phyloP scores from a whole-genome alignment of 2,888 invertebrate genomes.

The Drosophila multiciliata region DNA sequence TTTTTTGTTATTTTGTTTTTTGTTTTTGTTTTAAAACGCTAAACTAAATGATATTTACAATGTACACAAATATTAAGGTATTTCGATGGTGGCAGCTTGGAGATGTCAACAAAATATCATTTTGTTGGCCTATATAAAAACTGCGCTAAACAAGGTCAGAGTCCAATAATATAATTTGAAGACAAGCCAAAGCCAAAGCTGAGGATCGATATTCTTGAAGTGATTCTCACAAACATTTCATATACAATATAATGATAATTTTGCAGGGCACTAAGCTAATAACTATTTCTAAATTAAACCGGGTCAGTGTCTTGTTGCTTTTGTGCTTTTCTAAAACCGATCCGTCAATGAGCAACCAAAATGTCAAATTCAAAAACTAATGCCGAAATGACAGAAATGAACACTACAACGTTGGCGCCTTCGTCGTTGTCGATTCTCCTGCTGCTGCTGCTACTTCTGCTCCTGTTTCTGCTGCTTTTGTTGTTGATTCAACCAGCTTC shows the following conservation, averaged over 20 bases:
- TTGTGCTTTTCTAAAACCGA: conserved; percentile 50
- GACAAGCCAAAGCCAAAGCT: conserved; percentile 27
- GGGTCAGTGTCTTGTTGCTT: conserved; percentile 27
- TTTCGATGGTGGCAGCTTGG: conserved; percentile 61
- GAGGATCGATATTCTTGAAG: conserved; percentile 24
- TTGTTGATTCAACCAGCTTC: conserved; percentile 23
- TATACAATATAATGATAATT: conserved; percentile 60
- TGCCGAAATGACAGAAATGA: conserved; percentile 20
- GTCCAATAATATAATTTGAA: conserved; percentile 19
- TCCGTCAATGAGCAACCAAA: conserved; percentile 12
- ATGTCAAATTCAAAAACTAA: conserved; percentile 21
- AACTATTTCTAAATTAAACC: conserved; percentile 69
- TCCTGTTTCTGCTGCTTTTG: conserved; percentile 9
- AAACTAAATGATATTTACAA: conserved; percentile 58
- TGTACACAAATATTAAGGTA: conserved; percentile 54
- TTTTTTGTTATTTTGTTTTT: neutral
- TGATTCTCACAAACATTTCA: conserved; percentile 28
- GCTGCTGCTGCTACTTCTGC: conserved; percentile 1
- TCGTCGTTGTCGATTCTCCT: conserved; percentile 10
- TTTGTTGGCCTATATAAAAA: conserved; percentile 3
- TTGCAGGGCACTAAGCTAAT: conserved; percentile 70
- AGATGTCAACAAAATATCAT: conserved; percentile 35
- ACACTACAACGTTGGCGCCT: conserved; percentile 21
- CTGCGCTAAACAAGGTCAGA: conserved; percentile 29
- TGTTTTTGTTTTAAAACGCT: conserved; percentile 38